A percentile compares a stretch with the other conserved stretches of the same genome.
phyloP scores from a whole-genome alignment of 64 coral and sea anemone species.

The Catalaphyllia jardinei region DNA sequence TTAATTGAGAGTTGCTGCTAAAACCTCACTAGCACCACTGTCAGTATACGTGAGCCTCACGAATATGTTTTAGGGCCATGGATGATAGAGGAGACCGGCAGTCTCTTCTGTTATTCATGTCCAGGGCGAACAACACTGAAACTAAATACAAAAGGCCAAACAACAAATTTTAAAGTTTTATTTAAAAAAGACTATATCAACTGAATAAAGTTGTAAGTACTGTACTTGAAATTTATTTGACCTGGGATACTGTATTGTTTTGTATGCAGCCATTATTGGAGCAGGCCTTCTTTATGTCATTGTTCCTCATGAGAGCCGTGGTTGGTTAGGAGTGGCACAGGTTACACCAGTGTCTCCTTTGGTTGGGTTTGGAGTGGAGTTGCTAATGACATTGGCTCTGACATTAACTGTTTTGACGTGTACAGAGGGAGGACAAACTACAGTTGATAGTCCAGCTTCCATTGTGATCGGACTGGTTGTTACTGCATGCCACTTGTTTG shows the following conservation, averaged over 20 bases:
- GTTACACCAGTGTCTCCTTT: not conserved
- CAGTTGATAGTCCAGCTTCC: not conserved
- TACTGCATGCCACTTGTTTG: slow-evolving; percentile 29
- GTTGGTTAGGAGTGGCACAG: not conserved
- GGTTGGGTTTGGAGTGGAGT: slow-evolving; percentile 23
- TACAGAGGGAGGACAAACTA: slow-evolving; percentile 10
- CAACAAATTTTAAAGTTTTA: too few species aligned
- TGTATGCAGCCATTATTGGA: not conserved
- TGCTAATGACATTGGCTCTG: not conserved
- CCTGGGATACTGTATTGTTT: not conserved
- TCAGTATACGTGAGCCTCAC: not conserved
- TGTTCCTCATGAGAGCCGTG: slow-evolving; percentile 1
- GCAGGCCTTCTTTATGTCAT: slow-evolving; percentile 26
- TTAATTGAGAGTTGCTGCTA: not conserved
- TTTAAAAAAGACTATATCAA: too few species aligned
- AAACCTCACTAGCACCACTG: slow-evolving; percentile 9
- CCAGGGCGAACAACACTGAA: too few species aligned
- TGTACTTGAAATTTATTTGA: not conserved
- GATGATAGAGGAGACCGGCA: too few species aligned
- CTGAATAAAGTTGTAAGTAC: too few species aligned
- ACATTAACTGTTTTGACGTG: slow-evolving; percentile 7
- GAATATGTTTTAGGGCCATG: too few species aligned
- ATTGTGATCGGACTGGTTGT: slow-evolving; percentile 20
- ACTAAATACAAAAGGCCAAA: too few species aligned
- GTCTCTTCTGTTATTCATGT: too few species aligned